Evolutionary conservation across 2,113 vertebrate genomes (phyloP), one percentile per base, ranked within the genome.

Genomic region (Maccullochella peelii): DNA sequence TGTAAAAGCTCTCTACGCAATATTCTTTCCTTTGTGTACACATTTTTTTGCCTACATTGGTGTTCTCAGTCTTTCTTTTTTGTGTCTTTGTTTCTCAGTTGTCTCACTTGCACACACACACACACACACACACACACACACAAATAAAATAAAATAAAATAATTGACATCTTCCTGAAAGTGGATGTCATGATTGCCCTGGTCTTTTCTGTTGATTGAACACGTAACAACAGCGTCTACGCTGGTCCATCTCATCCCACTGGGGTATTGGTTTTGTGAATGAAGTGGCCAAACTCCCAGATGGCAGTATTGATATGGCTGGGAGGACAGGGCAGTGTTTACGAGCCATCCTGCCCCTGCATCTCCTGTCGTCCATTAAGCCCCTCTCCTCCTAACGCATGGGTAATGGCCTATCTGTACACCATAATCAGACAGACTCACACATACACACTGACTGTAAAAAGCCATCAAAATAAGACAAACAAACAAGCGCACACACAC

Each of bases 211-310:
- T 14, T 89, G 85, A 91, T 93, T 91, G 89, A 86, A 79, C 84
- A 80, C 52, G 30, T 52, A 79, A 25, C 82, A 63, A 11, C 69
- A 47, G 71, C 4, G 40, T 78, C 40, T 66, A 20, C 30, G 25
- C 21, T 9, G 44, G 33, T 50, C 47, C 14, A 75, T 82, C 89
- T 93, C 86, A 93, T 94, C 88, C 88, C 87, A 90, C 88, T 16
- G 58, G 83, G 86, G 87, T 93, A 95, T 95, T 94, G 94, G 93
- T 90, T 94, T 93, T 93, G 91, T 93, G 89, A 94, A 93, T 93
- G 92, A 94, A 94, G 92, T 91, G 94, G 90, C 57, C 90, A 88
- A 87, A 89, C 91, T 92, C 90, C 89, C 93, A 88, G 93, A 85
- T 93, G 93, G 86, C 87, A 80, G 38, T 94, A 94, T 94, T 87